These are phyloP conservation scores for Ornithorhynchus anatinus DNA, from an alignment of 2,113 vertebrate genomes.

Conservation along the genomic window DNA sequence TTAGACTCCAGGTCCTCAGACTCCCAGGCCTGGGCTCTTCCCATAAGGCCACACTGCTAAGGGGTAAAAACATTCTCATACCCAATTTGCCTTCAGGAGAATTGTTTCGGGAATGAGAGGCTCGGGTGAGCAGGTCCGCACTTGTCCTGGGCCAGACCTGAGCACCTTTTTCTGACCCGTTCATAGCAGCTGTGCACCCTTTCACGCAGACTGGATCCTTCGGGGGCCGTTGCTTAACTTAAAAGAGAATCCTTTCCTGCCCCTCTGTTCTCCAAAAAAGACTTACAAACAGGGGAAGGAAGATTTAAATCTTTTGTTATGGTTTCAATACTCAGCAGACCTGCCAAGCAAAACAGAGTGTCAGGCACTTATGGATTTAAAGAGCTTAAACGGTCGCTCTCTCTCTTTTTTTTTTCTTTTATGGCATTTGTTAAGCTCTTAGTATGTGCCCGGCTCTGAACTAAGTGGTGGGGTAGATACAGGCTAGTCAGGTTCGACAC, in stretches of 20 bases:
- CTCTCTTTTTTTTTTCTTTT: too few species aligned
- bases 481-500: too few species aligned
- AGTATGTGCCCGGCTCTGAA: too few species aligned
- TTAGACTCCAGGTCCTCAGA: too few species aligned
- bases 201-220: constrained; percentile 21
- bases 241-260: neutral
- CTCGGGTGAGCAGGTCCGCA: constrained; percentile 10
- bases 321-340: neutral
- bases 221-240: constrained; percentile 38
- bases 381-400: neutral
- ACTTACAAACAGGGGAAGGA: constrained; percentile 34
- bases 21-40: too few species aligned
- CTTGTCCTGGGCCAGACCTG: neutral
- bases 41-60: too few species aligned
- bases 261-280: constrained; percentile 6
- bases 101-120: neutral
- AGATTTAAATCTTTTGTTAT: neutral
- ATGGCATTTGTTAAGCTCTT: too few species aligned
- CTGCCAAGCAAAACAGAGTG: neutral
- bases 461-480: too few species aligned
- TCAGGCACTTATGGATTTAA: neutral
- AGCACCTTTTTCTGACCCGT: constrained; percentile 20
- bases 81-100: neutral
- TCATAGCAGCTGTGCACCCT: neutral
- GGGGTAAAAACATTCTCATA: neutral